Percentiles rank a stretch among this genome's conserved stretches.
Evolutionary conservation across 2,113 vertebrate species (phyloP).

Genomic region (Abramis brama): DNA sequence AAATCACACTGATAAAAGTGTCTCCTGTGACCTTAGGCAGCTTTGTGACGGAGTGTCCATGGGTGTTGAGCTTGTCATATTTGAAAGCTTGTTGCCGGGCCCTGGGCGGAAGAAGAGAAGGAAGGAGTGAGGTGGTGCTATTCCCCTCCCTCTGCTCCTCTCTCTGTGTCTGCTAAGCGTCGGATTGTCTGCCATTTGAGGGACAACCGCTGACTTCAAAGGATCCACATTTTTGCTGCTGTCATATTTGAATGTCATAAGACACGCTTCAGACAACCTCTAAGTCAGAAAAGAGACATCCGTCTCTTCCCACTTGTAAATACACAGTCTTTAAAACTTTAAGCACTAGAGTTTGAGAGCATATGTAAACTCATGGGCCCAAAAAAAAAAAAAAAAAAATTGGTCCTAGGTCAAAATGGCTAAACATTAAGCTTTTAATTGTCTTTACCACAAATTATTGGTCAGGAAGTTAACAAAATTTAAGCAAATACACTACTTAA

Average conservation of each 20-base stretch:
- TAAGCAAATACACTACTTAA: too few species aligned
- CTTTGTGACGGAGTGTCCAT: constrained; percentile 60
- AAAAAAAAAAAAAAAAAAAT: too few species aligned
- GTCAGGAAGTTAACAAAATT: too few species aligned
- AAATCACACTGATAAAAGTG: constrained; percentile 50
- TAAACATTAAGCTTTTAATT: too few species aligned
- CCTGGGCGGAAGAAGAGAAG: constrained; percentile 45
- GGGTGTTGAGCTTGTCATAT: constrained; percentile 69
- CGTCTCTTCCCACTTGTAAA: constrained; percentile 30
- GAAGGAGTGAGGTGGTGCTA: constrained; percentile 54
- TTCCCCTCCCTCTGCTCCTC: constrained; percentile 5
- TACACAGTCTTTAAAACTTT: constrained; percentile 5
- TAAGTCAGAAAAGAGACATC: neutral
- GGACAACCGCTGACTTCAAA: constrained; percentile 76
- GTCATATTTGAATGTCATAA: constrained; percentile 71
- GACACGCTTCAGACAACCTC: constrained; percentile 54
- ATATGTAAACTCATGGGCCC: neutral
- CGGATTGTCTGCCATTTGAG: constrained; percentile 72
- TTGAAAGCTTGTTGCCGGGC: constrained; percentile 69
- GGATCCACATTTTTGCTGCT: constrained; percentile 53
- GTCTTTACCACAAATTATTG: too few species aligned
- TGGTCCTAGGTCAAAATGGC: too few species aligned
- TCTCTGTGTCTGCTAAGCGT: constrained; percentile 55
- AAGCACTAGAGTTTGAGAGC: neutral
- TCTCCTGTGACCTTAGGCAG: constrained; percentile 59